Percentiles rank a stretch among this genome's conserved stretches.
phyloP scores from a whole-genome alignment of 2,797 vertebrate genomes.

The Poecilia gillii region DNA sequence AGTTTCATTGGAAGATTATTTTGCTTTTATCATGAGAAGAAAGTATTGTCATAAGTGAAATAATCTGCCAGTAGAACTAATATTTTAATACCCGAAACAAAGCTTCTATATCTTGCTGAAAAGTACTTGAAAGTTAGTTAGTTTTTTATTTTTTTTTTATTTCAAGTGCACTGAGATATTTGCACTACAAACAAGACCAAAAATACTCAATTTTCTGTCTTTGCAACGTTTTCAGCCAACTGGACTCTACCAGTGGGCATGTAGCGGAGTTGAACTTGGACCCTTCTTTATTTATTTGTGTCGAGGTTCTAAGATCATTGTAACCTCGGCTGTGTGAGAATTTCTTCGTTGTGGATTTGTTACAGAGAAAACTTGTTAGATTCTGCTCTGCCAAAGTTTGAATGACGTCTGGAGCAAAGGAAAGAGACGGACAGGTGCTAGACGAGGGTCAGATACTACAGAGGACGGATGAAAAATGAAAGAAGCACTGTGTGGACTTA shows the following conservation, averaged over 20 bases:
- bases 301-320: background rate
- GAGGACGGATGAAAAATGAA: slow-evolving; percentile 30
- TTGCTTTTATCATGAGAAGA: too few species aligned
- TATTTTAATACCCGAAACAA: too few species aligned
- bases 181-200: too few species aligned
- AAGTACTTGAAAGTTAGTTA: too few species aligned
- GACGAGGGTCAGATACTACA: slow-evolving; percentile 1
- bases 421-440: slow-evolving; percentile 13
- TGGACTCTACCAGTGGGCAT: background rate
- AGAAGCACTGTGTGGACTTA: slow-evolving; percentile 24
- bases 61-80: too few species aligned
- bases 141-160: too few species aligned
- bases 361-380: slow-evolving; percentile 45
- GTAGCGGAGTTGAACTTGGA: background rate
- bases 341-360: slow-evolving; percentile 32
- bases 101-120: too few species aligned
- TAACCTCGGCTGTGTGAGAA: background rate
- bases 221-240: background rate
- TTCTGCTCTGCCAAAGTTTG: slow-evolving; percentile 51
- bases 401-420: slow-evolving; percentile 45
- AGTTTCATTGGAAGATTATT: too few species aligned
- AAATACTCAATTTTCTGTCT: too few species aligned
- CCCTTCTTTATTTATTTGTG: background rate
- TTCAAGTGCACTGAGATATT: too few species aligned
- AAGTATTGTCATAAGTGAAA: too few species aligned